These are phyloP conservation scores for Leucophenga varia DNA, from an alignment of 1,140 invertebrate genomes.

Conservation along the genomic window DNA sequence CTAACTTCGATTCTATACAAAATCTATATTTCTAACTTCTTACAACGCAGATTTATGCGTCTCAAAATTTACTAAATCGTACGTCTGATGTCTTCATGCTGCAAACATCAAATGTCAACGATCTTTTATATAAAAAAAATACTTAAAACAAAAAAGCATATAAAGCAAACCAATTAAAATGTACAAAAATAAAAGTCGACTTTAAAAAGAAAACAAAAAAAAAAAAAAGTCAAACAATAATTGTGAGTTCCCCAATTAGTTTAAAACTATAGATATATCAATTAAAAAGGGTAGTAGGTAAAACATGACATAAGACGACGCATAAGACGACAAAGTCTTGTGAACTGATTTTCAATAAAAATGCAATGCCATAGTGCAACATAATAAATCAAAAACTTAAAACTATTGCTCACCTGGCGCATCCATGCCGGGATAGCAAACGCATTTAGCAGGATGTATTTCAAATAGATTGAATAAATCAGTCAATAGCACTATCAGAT, in stretches of 20 bases:
- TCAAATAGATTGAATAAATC: slow-evolving; percentile 96
- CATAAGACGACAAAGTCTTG: slow-evolving; percentile 8
- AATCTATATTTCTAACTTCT: too few species aligned
- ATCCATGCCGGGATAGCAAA: slow-evolving; percentile 73
- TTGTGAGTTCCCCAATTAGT: slow-evolving; percentile 13
- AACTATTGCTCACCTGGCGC: slow-evolving; percentile 57
- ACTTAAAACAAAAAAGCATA: not conserved
- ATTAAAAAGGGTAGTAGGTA: slow-evolving; percentile 11
- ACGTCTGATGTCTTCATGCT: too few species aligned
- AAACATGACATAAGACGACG: slow-evolving; percentile 10
- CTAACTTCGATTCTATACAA: too few species aligned
- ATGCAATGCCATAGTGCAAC: slow-evolving; percentile 48
- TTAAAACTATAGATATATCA: slow-evolving; percentile 11
- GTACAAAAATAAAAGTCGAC: too few species aligned
- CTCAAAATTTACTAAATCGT: too few species aligned
- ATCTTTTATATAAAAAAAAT: too few species aligned
- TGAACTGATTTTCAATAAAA: slow-evolving; percentile 6
- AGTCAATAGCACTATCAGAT: slow-evolving; percentile 90
- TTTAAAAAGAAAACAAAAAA: too few species aligned
- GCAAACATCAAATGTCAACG: too few species aligned
- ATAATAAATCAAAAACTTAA: slow-evolving; percentile 4
- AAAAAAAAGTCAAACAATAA: too few species aligned
- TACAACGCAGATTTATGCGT: too few species aligned
- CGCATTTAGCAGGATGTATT: slow-evolving; percentile 87
- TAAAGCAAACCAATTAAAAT: too few species aligned